phyloP scores from a whole-genome alignment of 2,888 invertebrate species.

The Acrocera orbiculus region DNA sequence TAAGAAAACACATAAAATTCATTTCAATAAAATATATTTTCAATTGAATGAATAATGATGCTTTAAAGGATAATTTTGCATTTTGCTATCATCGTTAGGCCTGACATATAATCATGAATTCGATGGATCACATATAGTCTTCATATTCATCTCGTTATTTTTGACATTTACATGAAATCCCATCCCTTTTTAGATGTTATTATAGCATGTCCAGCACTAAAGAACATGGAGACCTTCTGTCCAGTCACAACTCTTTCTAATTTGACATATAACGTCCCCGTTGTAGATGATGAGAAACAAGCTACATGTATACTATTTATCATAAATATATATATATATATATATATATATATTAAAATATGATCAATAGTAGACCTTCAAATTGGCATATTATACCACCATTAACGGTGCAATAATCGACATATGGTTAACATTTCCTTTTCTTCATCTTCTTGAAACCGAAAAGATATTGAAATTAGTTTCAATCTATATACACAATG shows the following conservation, averaged over 20 bases:
- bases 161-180: conserved; percentile 5
- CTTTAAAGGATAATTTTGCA: conserved; percentile 3
- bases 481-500: conserved; percentile 1
- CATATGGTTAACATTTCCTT: not conserved
- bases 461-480: conserved; percentile 3
- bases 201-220: no score
- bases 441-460: no score
- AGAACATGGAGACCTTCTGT: conserved; percentile 2
- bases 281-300: not conserved
- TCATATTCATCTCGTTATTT: conserved; percentile 3
- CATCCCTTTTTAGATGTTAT: not conserved
- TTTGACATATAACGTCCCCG: not conserved
- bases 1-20: no score
- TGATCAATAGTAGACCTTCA: not conserved
- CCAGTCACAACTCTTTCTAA: not conserved
- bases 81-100: conserved; percentile 1
- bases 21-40: no score
- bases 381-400: not conserved
- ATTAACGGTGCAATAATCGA: conserved; percentile 5
- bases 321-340: no score
- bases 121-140: conserved; percentile 1
- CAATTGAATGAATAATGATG: no score
- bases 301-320: no score
- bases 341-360: not conserved
- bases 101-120: not conserved